These are phyloP conservation scores for Myzus persicae DNA, from an alignment of 1,140 invertebrate species.

Conservation along the genomic window DNA sequence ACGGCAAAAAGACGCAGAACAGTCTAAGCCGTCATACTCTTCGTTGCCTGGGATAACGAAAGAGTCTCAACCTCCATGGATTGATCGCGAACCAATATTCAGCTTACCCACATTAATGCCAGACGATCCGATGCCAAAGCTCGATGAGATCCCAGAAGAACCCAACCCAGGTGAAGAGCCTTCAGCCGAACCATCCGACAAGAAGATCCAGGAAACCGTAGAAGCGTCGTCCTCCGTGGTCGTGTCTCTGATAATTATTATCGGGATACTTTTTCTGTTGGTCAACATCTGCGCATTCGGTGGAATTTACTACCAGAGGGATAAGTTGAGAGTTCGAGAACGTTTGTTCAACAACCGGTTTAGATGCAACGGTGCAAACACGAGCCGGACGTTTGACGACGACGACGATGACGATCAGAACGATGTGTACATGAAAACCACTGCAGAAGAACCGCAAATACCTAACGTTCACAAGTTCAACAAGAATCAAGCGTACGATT, in stretches of 20 bases:
- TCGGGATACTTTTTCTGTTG: slow-evolving; percentile 81
- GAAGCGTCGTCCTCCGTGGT: slow-evolving; percentile 65
- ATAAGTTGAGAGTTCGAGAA: slow-evolving; percentile 69
- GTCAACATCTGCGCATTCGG: slow-evolving; percentile 81
- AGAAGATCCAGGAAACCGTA: neutral
- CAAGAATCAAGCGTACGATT: slow-evolving; percentile 64
- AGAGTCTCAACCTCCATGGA: neutral
- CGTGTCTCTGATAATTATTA: slow-evolving; percentile 76
- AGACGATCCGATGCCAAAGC: slow-evolving; percentile 28
- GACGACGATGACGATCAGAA: slow-evolving; percentile 61
- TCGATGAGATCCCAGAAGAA: slow-evolving; percentile 59
- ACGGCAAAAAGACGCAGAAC: slow-evolving; percentile 45
- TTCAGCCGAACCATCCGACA: slow-evolving; percentile 63
- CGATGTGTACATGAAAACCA: slow-evolving; percentile 41
- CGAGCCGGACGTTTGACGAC: slow-evolving; percentile 60
- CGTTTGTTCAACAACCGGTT: slow-evolving; percentile 64
- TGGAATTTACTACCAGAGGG: slow-evolving; percentile 79
- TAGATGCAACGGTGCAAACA: slow-evolving; percentile 64
- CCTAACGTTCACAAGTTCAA: slow-evolving; percentile 62
- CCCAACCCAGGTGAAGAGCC: slow-evolving; percentile 62
- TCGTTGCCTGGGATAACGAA: slow-evolving; percentile 24
- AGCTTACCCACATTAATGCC: slow-evolving; percentile 35
- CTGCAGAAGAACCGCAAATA: neutral
- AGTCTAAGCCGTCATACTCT: slow-evolving; percentile 49
- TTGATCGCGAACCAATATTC: slow-evolving; percentile 54